Conservation (phyloP, 2,888 invertebrate species). For the Polymixis lichenea region DNA sequence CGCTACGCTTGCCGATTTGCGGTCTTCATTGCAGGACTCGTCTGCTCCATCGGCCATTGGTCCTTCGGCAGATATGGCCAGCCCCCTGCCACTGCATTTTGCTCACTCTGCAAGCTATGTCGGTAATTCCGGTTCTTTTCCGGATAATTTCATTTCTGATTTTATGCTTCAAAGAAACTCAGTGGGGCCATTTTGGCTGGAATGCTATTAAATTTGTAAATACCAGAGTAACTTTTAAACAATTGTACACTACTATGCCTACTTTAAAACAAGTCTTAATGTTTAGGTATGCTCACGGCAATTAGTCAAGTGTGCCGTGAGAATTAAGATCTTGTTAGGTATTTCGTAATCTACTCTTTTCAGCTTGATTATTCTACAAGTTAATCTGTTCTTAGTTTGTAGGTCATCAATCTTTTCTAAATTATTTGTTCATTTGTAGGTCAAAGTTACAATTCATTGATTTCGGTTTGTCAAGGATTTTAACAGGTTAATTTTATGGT, state of each 20-base stretch:
- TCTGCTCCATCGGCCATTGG: no score
- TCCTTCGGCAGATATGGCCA: no score
- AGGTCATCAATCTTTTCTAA: conserved; percentile 23
- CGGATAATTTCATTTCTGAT: no score
- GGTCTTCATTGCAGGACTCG: no score
- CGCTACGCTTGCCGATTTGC: no score
- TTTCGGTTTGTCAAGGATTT: conserved; percentile 40
- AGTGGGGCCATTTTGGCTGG: accelerated
- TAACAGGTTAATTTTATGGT: conserved; percentile 18
- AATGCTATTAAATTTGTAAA: background rate
- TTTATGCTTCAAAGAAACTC: no score
- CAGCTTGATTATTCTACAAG: conserved; percentile 13
- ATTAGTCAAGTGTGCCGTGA: conserved; percentile 64
- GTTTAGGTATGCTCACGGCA: conserved; percentile 35
- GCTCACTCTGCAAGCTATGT: no score
- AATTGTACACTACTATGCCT: conserved; percentile 21
- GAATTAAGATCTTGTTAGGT: conserved; percentile 34
- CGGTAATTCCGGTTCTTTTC: no score
- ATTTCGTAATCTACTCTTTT: conserved; percentile 60
- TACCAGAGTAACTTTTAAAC: background rate
- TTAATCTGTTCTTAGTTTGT: conserved; percentile 12
- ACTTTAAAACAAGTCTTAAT: conserved; percentile 18
- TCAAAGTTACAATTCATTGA: conserved; percentile 38
- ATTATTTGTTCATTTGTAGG: conserved; percentile 42
- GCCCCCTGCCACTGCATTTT: no score